These are phyloP conservation scores for Aix galericulata DNA, from an alignment of 2,113 vertebrate species.

Conservation along the genomic window DNA sequence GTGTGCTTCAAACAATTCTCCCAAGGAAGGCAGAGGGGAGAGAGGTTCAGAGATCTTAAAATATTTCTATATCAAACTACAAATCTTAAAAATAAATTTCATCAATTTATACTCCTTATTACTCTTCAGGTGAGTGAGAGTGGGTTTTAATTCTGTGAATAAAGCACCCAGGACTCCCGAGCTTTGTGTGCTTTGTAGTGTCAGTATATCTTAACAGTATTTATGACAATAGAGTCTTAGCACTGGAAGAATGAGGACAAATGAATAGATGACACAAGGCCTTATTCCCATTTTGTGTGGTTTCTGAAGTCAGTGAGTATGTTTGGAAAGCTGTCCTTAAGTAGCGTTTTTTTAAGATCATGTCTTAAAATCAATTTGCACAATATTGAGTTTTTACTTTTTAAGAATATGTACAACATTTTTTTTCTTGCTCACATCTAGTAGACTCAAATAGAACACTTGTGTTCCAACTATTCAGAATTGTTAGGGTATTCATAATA, in stretches of 20 bases:
- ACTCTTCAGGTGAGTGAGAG: neutral
- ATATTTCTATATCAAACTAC: neutral
- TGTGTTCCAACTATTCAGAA: neutral
- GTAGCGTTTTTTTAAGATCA: neutral
- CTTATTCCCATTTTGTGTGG: neutral
- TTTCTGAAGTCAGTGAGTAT: neutral
- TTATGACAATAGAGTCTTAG: neutral
- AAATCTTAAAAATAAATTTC: neutral
- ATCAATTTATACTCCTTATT: neutral
- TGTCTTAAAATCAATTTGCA: neutral
- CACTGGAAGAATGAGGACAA: neutral
- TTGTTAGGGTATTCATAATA: neutral
- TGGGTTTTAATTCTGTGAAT: neutral
- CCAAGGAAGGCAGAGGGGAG: neutral
- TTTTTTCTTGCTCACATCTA: neutral
- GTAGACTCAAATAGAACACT: neutral
- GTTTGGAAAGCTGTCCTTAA: neutral
- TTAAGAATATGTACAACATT: neutral
- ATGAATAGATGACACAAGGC: neutral
- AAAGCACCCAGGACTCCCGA: neutral
- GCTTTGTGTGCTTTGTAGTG: neutral
- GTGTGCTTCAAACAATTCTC: accelerated
- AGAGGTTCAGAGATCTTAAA: neutral
- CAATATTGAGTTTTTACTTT: neutral
- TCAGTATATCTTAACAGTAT: neutral